Percentiles rank a stretch among this genome's conserved stretches.
These are phyloP conservation scores for Mactromeris polynyma DNA, from an alignment of 2,888 invertebrate species.

Conservation along the genomic window DNA sequence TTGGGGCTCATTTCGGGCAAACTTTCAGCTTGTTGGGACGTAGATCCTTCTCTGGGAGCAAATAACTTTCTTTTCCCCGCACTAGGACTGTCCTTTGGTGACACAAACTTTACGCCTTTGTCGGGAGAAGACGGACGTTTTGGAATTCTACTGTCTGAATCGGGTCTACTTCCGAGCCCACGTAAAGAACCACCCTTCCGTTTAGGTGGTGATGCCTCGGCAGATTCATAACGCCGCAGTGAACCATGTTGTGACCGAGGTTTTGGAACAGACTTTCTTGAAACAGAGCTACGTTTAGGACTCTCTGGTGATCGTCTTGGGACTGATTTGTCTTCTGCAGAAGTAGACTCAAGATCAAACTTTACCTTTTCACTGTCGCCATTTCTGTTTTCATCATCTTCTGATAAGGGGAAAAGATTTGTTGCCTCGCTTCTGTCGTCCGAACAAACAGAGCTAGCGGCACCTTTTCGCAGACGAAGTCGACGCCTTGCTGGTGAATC, in stretches of 20 bases:
- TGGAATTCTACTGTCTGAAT: background rate
- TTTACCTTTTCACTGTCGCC: conserved; percentile 20
- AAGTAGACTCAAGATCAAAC: background rate
- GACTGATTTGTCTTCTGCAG: background rate
- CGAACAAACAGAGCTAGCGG: conserved; percentile 37
- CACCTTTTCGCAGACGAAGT: conserved; percentile 45
- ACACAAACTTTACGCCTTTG: conserved; percentile 42
- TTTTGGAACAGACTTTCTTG: background rate
- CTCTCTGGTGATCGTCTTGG: background rate
- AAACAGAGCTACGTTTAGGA: background rate
- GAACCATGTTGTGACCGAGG: conserved; percentile 14
- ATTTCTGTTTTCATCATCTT: conserved; percentile 25
- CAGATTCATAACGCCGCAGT: conserved; percentile 11
- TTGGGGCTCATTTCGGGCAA: background rate
- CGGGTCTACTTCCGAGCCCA: conserved; percentile 19
- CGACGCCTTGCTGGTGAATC: conserved; percentile 63
- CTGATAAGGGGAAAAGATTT: conserved; percentile 34
- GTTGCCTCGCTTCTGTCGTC: conserved; percentile 27
- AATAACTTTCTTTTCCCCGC: conserved; percentile 33
- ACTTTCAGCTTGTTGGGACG: background rate
- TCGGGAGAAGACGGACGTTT: conserved; percentile 32
- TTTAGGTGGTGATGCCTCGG: background rate
- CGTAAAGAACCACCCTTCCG: conserved; percentile 9
- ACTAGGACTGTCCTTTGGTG: conserved; percentile 59
- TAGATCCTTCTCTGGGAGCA: conserved; percentile 19